phyloP scores from a whole-genome alignment of 2,113 vertebrate genomes.

The Colinus virginianus region DNA sequence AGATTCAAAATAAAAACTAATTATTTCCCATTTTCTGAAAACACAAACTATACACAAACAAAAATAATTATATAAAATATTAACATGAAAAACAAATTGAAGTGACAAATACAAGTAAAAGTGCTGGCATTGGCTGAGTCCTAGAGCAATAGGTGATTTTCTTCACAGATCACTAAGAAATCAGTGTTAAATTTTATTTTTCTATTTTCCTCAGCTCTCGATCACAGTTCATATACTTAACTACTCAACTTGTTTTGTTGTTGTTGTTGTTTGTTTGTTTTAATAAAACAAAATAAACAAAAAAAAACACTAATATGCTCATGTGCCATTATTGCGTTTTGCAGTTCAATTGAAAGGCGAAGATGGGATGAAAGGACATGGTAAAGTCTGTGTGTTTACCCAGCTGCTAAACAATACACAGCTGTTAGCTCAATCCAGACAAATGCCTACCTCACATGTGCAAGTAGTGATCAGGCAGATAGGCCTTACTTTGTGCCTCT shows the following conservation, averaged over 20 bases:
- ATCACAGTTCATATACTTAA: conserved; percentile 32
- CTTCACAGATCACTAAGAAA: conserved; percentile 22
- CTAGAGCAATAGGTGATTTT: conserved; percentile 43
- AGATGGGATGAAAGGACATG: neutral
- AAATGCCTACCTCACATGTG: fast-evolving
- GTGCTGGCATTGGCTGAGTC: neutral
- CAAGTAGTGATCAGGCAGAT: neutral
- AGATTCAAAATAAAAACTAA: neutral
- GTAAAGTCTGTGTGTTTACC: neutral
- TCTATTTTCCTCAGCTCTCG: conserved; percentile 34
- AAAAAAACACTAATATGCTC: neutral
- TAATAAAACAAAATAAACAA: conserved; percentile 37
- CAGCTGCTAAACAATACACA: too few species aligned
- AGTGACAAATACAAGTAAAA: conserved; percentile 50
- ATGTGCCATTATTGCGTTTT: conserved; percentile 20
- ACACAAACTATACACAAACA: neutral
- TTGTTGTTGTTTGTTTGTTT: neutral
- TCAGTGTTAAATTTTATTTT: conserved; percentile 13
- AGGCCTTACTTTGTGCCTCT: neutral
- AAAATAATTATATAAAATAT: conserved; percentile 54
- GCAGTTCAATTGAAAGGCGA: neutral
- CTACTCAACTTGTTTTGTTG: conserved; percentile 7
- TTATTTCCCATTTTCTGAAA: conserved; percentile 59
- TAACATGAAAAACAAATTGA: conserved; percentile 56
- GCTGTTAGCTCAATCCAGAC: too few species aligned